Percentiles rank a stretch among this genome's conserved stretches.
Conservation (phyloP, 1,140 invertebrate species). For the Palaemon carinicauda region DNA sequence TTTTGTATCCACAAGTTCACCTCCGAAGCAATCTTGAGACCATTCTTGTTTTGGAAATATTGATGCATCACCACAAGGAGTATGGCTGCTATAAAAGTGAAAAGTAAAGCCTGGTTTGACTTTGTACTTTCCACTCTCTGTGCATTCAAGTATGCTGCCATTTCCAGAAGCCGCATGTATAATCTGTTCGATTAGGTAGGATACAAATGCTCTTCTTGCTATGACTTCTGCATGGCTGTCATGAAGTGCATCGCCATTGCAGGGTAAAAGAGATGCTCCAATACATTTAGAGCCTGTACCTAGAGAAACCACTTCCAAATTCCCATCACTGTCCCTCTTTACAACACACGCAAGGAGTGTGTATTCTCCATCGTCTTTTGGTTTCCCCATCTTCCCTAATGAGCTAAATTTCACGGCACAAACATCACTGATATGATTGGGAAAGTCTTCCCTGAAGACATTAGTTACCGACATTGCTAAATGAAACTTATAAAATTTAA, state of each 20-base stretch:
- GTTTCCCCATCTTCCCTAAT: conserved; percentile 84
- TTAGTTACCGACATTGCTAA: not conserved
- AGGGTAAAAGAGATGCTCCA: conserved; percentile 75
- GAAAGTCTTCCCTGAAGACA: conserved; percentile 60
- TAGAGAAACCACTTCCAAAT: conserved; percentile 76
- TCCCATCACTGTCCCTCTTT: conserved; percentile 61
- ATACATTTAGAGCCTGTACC: conserved; percentile 93
- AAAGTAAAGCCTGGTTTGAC: conserved; percentile 75
- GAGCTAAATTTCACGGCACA: conserved; percentile 72
- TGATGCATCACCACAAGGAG: conserved; percentile 94
- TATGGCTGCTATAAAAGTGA: conserved; percentile 86
- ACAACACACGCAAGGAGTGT: conserved; percentile 82
- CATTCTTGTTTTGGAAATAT: conserved; percentile 74
- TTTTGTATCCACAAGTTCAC: not conserved
- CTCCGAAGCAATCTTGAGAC: conserved; percentile 43
- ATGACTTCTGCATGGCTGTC: conserved; percentile 94
- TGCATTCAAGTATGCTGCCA: conserved; percentile 65
- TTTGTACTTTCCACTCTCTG: conserved; percentile 58
- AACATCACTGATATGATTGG: conserved; percentile 69
- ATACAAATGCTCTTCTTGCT: conserved; percentile 80
- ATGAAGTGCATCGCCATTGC: conserved; percentile 77
- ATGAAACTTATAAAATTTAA: not conserved
- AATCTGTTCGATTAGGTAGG: conserved; percentile 78
- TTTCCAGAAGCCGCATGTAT: conserved; percentile 63
- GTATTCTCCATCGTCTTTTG: conserved; percentile 76